Percentiles rank a stretch among this genome's conserved stretches.
Conservation (phyloP, 2,797 vertebrate genomes). For the Diceros bicornis region DNA sequence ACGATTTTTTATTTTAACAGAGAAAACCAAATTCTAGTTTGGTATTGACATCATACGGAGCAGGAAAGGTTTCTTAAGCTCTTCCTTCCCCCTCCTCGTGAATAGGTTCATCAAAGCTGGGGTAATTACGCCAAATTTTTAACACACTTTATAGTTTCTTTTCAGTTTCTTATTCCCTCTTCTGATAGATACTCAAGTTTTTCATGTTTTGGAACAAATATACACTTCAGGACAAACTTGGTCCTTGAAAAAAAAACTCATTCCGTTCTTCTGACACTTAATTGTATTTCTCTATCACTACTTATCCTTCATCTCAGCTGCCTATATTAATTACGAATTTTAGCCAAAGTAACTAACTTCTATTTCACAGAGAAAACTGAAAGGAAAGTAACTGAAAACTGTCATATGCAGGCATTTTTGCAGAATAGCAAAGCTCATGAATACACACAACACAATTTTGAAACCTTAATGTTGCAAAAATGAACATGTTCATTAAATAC, state of each 20-base stretch:
- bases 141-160: neutral
- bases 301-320: neutral
- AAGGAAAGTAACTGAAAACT: neutral
- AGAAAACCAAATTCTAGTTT: neutral
- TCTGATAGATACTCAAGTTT: neutral
- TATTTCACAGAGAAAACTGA: constrained; percentile 7
- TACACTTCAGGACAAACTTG: neutral
- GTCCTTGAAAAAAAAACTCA: neutral
- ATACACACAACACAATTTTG: neutral
- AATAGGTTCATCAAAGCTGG: neutral
- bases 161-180: neutral
- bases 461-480: constrained; percentile 9
- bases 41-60: neutral
- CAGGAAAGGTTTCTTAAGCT: neutral
- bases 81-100: neutral
- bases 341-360: neutral
- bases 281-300: neutral
- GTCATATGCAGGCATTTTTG: neutral
- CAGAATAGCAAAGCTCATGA: constrained; percentile 8
- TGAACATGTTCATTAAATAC: neutral
- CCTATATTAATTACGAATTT: neutral
- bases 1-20: neutral
- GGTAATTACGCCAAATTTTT: neutral
- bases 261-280: neutral
- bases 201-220: neutral